These are phyloP conservation scores for Pempheris klunzingeri DNA, from an alignment of 2,797 vertebrate genomes.

Conservation along the genomic window DNA sequence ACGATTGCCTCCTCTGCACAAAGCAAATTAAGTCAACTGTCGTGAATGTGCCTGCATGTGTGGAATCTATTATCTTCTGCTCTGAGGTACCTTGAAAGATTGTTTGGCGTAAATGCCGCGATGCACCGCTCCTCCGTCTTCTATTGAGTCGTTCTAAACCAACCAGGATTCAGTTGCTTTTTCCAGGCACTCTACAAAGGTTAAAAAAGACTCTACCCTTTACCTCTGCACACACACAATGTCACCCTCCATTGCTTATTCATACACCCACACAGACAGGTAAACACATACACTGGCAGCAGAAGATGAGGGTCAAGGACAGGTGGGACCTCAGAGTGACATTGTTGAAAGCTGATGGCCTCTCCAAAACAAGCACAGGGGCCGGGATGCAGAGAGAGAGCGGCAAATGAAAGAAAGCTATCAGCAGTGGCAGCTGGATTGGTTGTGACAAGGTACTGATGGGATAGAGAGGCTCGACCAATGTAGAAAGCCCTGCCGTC, in stretches of 20 bases:
- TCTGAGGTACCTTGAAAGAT: constrained; percentile 54
- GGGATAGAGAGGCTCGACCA: constrained; percentile 62
- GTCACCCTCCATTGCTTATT: constrained; percentile 63
- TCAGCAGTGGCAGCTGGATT: constrained; percentile 74
- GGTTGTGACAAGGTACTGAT: constrained; percentile 76
- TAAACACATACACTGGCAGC: constrained; percentile 21
- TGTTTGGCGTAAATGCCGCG: constrained; percentile 37
- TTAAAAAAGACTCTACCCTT: constrained; percentile 27
- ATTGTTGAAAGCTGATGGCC: constrained; percentile 61
- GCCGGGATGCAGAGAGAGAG: constrained; percentile 18
- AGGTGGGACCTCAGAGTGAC: constrained; percentile 52
- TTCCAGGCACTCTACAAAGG: constrained; percentile 36
- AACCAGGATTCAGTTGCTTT: constrained; percentile 25
- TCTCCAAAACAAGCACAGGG: constrained; percentile 60
- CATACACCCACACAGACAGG: constrained; percentile 22
- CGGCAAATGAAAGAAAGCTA: constrained; percentile 71
- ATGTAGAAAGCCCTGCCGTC: constrained; percentile 72
- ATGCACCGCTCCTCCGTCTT: constrained; percentile 20
- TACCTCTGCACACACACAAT: constrained; percentile 48
- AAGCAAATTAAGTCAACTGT: constrained; percentile 37
- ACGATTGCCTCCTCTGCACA: background rate
- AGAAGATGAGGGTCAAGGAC: constrained; percentile 76
- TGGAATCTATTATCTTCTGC: constrained; percentile 58
- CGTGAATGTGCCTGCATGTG: constrained; percentile 58
- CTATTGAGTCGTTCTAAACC: constrained; percentile 19